These are phyloP conservation scores for Rhizoglyphus robini DNA, from an alignment of 1,140 invertebrate genomes.

Conservation along the genomic window DNA sequence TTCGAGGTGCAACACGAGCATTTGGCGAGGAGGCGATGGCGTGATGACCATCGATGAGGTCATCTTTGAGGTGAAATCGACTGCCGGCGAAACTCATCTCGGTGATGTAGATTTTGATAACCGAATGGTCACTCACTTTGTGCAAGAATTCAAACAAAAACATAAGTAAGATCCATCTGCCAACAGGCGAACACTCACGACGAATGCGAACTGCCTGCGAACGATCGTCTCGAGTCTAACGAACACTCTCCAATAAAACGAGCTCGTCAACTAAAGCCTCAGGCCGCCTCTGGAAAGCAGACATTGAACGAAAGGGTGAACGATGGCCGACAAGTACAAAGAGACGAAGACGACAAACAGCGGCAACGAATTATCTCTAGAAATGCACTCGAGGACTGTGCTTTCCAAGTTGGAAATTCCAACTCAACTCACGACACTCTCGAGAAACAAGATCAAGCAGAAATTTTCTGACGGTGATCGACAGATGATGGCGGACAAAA, in stretches of 20 bases:
- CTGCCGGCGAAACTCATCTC: no score
- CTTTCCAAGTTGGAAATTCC: no score
- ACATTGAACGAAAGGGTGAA: constrained; percentile 95
- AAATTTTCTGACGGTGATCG: constrained; percentile 68
- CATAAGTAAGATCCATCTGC: constrained; percentile 81
- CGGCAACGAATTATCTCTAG: constrained; percentile 63
- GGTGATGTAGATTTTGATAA: no score
- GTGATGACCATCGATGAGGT: no score
- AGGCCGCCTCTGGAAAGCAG: constrained; percentile 87
- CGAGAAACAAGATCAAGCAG: constrained; percentile 51
- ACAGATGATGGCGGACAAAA: constrained; percentile 82
- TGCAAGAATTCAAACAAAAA: constrained; percentile 96
- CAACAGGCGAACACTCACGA: constrained; percentile 79
- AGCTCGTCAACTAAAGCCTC: no score
- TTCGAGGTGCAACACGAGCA: no score
- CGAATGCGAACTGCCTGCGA: constrained; percentile 86
- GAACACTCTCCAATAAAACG: no score
- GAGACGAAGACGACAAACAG: no score
- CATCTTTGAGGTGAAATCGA: no score
- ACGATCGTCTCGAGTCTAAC: no score
- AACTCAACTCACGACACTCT: constrained; percentile 56
- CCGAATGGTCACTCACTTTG: no score
- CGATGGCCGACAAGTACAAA: constrained; percentile 92
- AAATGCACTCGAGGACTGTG: constrained; percentile 47
- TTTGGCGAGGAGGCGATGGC: no score